phyloP scores from a whole-genome alignment of 2,797 vertebrate genomes.

The Spinibarbus caldwelli region DNA sequence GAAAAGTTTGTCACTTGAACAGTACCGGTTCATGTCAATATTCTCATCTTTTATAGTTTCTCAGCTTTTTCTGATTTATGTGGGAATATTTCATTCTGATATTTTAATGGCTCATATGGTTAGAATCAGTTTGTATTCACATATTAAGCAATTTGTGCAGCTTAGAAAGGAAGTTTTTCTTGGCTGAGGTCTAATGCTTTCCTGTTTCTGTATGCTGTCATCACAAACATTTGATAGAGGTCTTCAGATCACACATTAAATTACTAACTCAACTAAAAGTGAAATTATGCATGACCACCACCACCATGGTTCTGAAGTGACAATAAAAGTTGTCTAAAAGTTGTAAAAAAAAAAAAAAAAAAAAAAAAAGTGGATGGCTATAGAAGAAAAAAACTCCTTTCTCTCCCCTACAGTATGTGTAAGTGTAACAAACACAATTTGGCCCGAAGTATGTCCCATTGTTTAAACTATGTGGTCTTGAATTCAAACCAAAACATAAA shows the following conservation, averaged over 20 bases:
- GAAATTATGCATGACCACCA: not conserved
- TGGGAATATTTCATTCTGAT: not conserved
- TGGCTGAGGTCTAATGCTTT: conserved; percentile 57
- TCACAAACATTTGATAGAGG: not conserved
- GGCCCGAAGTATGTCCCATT: not conserved
- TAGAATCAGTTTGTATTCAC: conserved; percentile 10
- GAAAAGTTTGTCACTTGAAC: not conserved
- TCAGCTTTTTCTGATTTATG: not conserved
- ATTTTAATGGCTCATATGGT: not conserved
- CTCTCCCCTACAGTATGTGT: not conserved
- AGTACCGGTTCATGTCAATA: not conserved
- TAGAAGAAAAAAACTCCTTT: not conserved
- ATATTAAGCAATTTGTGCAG: conserved; percentile 17
- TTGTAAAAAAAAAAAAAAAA: not conserved
- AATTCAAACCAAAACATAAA: conserved; percentile 2
- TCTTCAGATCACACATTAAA: not conserved
- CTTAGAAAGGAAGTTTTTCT: conserved; percentile 65
- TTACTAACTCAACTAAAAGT: not conserved
- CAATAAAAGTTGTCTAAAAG: not conserved
- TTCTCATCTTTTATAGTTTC: not conserved
- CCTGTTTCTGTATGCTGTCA: conserved; percentile 56
- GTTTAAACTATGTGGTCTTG: not conserved
- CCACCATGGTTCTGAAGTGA: not conserved
- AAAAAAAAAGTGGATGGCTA: not conserved
- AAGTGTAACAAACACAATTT: not conserved